These are phyloP conservation scores for Poeciliopsis presidionis DNA, from an alignment of 2,797 vertebrate genomes.

Conservation along the genomic window DNA sequence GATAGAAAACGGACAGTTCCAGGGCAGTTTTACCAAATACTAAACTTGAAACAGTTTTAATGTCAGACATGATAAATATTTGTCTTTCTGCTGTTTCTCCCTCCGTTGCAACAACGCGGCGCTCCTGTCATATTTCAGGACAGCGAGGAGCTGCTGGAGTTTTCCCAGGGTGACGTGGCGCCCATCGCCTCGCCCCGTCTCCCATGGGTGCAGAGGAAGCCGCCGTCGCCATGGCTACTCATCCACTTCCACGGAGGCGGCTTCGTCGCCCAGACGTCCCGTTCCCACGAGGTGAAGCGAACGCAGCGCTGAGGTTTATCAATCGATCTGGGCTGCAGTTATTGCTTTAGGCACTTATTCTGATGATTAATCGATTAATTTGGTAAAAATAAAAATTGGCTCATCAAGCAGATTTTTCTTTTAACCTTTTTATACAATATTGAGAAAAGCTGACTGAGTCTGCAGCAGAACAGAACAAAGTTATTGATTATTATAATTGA, in stretches of 20 bases:
- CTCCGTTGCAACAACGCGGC: not conserved
- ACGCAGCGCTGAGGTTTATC: no score
- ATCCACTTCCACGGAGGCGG: conserved; percentile 84
- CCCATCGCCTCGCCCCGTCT: conserved; percentile 72
- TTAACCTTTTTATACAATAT: no score
- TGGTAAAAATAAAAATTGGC: no score
- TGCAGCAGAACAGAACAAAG: no score
- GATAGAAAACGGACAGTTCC: not conserved
- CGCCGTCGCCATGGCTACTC: conserved; percentile 79
- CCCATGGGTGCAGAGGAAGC: conserved; percentile 72
- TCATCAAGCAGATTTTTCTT: no score
- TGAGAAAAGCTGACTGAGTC: no score
- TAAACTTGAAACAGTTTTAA: not conserved
- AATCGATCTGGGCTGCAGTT: no score
- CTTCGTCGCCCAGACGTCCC: conserved; percentile 84
- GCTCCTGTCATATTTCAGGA: conserved; percentile 71
- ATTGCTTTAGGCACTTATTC: no score
- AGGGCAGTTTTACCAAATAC: not conserved
- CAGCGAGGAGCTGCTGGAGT: conserved; percentile 81
- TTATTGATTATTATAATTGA: no score
- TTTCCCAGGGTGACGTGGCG: conserved; percentile 73
- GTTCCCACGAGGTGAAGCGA: conserved; percentile 78
- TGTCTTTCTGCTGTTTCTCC: not conserved
- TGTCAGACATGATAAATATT: not conserved
- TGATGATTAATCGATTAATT: no score